phyloP scores from a whole-genome alignment of 2,888 invertebrate species.

The Brachylomia viminalis region DNA sequence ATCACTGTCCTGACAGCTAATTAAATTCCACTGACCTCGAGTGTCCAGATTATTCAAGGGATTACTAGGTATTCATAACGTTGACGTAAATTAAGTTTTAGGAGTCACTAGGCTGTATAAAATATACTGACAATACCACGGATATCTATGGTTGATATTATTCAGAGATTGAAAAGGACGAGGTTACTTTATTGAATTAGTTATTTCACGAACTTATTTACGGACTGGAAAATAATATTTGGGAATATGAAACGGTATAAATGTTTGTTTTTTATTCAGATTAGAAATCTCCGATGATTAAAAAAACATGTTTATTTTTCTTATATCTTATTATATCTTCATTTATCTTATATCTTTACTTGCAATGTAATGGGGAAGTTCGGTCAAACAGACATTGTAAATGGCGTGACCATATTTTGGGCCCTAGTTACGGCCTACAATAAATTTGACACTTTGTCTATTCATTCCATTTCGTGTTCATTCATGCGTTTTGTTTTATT shows the following conservation, averaged over 20 bases:
- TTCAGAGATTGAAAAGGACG: constrained; percentile 6
- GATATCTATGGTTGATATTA: too few relatives aligned
- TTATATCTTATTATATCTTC: too few relatives aligned
- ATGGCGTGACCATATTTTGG: too few relatives aligned
- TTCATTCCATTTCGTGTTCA: too few relatives aligned
- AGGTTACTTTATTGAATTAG: constrained; percentile 18
- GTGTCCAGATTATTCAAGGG: constrained; percentile 9
- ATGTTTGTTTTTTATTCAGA: not conserved
- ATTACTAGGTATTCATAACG: constrained; percentile 37
- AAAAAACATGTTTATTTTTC: too few relatives aligned
- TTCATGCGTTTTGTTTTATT: too few relatives aligned
- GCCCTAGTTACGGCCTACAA: too few relatives aligned
- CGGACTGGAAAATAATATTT: not conserved
- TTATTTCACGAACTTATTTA: not conserved
- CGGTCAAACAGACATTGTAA: too few relatives aligned
- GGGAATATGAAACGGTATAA: not conserved
- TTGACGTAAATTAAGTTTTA: constrained; percentile 35
- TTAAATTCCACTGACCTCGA: constrained; percentile 20
- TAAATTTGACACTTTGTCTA: too few relatives aligned
- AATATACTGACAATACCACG: constrained; percentile 26
- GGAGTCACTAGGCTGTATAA: constrained; percentile 21
- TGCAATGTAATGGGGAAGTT: too few relatives aligned
- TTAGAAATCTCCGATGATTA: not conserved
- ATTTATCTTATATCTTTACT: too few relatives aligned
- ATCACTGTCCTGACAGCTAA: constrained; percentile 3